Base-by-base conservation (phyloP, 64 coral and sea anemone genomes). In the Montipora foliosa region DNA sequence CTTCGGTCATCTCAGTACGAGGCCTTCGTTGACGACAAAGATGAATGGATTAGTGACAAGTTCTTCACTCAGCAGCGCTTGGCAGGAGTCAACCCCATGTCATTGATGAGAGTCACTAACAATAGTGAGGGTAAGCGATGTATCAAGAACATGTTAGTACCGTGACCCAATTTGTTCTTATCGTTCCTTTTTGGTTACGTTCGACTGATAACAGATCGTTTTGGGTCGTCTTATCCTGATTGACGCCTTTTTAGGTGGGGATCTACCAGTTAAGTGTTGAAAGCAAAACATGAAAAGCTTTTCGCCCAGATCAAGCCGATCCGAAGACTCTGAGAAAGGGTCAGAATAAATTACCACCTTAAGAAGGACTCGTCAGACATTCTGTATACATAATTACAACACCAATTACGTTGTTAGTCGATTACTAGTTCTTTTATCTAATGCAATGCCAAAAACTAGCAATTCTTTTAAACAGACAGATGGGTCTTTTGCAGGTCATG, bases 31-130 rank as follows among this genome's bases (percentile, higher is more conserved):
- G 24, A 37, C 16, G 44, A 78, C 75, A 86, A 72, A 62, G 75
- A 71, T 45, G 9, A 77, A 69, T 93, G 82, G 91, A 93, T 93
- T 46, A 61, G 49, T 20, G 91, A 93, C 49, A 74, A 87, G 20
- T 76, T 75, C 16, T 93, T 93, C 62, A 61, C 91, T 77, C 80
- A 87, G 51, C 91, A 93, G 16, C 68, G 91, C 15, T 49, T 93
- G 57, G 81, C 81, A 22, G 91, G 91, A 17, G 44, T 61, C 25
- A 93, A 93, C 49, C 81, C 91, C 11, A 78, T 93, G 91, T 51
- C 91, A 22, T 17, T 93, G 49, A 82, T 49, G 49, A 45, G 52
- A 84, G 91, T 93, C 7, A 87, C 91, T 25, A 78, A 74, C 15
- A n/a, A 29, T 75, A 13, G 48, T 6, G 51, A 52, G 15, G 74